Percentiles rank a stretch among this genome's conserved stretches.
phyloP scores from a whole-genome alignment of 2,113 vertebrate genomes.

The Clarias macrocephalus region DNA sequence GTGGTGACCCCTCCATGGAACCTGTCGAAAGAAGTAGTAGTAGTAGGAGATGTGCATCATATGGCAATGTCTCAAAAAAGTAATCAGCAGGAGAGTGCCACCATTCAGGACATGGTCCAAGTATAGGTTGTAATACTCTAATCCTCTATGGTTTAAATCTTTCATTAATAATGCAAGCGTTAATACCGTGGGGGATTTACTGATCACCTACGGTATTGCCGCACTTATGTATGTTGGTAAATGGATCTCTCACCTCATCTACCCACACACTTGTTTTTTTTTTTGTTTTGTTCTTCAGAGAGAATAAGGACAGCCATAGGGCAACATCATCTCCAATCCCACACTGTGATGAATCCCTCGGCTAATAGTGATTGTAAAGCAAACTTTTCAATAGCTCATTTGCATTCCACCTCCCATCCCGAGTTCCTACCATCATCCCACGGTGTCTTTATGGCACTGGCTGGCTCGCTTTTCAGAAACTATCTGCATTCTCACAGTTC shows the following conservation, averaged over 20 bases:
- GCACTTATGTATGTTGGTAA: background rate
- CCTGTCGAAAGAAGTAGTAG: too few species aligned
- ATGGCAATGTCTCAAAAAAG: background rate
- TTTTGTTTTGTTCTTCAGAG: background rate
- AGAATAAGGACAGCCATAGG: background rate
- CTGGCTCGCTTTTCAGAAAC: conserved; percentile 15
- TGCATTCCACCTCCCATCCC: conserved; percentile 11
- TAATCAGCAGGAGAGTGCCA: background rate
- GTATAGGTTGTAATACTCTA: background rate
- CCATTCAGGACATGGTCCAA: background rate
- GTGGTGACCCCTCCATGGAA: too few species aligned
- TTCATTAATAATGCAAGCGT: too few species aligned
- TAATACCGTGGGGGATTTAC: too few species aligned
- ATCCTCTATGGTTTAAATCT: background rate
- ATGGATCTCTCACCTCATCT: background rate
- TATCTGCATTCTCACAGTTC: background rate
- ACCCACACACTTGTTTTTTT: background rate
- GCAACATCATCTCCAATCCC: conserved; percentile 5
- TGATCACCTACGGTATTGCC: too few species aligned
- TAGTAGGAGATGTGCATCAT: background rate
- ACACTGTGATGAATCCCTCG: conserved; percentile 8
- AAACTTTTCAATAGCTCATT: conserved; percentile 4
- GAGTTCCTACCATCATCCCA: background rate
- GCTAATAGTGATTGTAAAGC: conserved; percentile 1
- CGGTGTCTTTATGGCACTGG: conserved; percentile 5